Evolutionary conservation across 2,797 vertebrate genomes (phyloP).

Genomic region (Thunnus albacares): DNA sequence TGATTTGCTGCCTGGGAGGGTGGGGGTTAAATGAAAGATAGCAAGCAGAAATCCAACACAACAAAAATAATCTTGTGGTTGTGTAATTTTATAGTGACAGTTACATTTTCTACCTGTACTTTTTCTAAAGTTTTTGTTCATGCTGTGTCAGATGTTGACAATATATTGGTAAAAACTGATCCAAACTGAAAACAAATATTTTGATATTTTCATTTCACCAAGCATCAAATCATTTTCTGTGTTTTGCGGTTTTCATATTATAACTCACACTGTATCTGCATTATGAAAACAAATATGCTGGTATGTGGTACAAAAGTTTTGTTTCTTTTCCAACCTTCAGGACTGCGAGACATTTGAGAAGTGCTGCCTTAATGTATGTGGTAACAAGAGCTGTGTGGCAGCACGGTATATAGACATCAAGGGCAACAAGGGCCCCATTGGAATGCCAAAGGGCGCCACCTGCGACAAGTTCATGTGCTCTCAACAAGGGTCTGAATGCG

Average conservation of each 20-base stretch:
- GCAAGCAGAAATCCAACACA: not conserved
- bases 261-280: not conserved
- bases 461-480: slow-evolving; percentile 98
- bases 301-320: not conserved
- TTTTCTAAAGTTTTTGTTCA: not conserved
- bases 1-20: not conserved
- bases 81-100: not conserved
- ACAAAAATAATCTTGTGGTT: not conserved
- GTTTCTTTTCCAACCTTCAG: slow-evolving; percentile 76
- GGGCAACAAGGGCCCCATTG: slow-evolving; percentile 93
- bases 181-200: not conserved
- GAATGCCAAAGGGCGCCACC: slow-evolving; percentile 95
- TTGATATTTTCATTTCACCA: not conserved
- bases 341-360: slow-evolving; percentile 98
- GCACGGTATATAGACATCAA: slow-evolving; percentile 95
- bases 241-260: not conserved
- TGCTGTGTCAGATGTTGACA: not conserved
- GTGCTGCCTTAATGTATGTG: slow-evolving; percentile 98
- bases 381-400: slow-evolving; percentile 96
- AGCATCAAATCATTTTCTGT: not conserved
- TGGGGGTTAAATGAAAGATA: not conserved
- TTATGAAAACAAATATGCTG: not conserved
- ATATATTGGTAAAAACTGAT: not conserved
- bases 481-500: slow-evolving; percentile 97
- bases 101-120: not conserved